phyloP scores from a whole-genome alignment of 2,113 vertebrate genomes.

The Macrotus californicus region DNA sequence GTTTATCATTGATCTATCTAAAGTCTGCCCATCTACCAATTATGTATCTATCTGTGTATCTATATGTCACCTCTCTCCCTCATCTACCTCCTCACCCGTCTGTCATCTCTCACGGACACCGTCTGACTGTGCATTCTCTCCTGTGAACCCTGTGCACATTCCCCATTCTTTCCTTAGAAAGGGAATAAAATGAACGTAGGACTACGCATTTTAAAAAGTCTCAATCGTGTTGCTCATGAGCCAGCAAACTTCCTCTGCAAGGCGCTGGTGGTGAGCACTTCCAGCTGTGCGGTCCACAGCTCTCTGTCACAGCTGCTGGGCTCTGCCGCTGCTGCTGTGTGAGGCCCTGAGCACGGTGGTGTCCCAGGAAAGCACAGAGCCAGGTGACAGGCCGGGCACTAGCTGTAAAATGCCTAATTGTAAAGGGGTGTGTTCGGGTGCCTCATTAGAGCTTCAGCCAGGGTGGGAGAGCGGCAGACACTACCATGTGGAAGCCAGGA shows the following conservation, averaged over 20 bases:
- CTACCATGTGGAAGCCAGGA: not conserved
- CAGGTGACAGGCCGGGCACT: too few relatives aligned
- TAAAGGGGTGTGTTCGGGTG: not conserved
- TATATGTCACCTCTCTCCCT: not conserved
- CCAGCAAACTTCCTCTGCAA: not conserved
- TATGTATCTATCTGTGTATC: not conserved
- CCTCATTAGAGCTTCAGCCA: not conserved
- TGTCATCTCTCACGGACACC: not conserved
- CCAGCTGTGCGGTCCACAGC: not conserved
- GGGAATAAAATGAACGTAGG: not conserved
- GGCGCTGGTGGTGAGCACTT: not conserved
- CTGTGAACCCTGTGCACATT: not conserved
- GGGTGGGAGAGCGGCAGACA: rapidly evolving
- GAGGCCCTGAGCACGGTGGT: not conserved
- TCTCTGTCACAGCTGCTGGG: too few relatives aligned
- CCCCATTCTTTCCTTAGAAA: not conserved
- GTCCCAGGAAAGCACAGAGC: not conserved
- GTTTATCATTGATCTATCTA: not conserved
- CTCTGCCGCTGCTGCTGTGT: too few relatives aligned
- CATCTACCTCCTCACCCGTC: too few relatives aligned
- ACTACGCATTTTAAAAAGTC: not conserved
- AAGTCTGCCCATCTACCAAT: not conserved
- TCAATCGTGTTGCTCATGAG: not conserved
- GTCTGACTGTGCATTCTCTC: not conserved
- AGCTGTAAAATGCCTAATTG: rapidly evolving